These are phyloP conservation scores for Cyanocitta stelleri DNA, from an alignment of 2,113 vertebrate species.

Conservation along the genomic window DNA sequence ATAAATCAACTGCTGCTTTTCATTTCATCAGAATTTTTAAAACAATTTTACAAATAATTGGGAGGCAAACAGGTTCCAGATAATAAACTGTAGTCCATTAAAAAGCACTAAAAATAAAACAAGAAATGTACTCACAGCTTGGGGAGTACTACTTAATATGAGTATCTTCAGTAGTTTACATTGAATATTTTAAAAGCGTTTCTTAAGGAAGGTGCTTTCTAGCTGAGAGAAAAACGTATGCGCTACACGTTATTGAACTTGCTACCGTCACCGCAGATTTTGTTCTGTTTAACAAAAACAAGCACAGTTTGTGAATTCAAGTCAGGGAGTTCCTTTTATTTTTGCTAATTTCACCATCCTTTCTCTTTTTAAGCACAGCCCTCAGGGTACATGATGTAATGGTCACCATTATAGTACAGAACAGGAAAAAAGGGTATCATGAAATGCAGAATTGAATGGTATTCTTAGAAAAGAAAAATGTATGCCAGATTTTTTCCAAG, in stretches of 20 bases:
- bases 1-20: not conserved
- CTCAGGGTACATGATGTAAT: slow-evolving; percentile 75
- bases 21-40: not conserved
- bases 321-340: slow-evolving; percentile 74
- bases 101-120: slow-evolving; percentile 14
- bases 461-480: slow-evolving; percentile 71
- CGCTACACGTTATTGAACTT: slow-evolving; percentile 64
- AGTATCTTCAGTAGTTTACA: slow-evolving; percentile 45
- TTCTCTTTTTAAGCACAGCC: slow-evolving; percentile 71
- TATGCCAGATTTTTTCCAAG: slow-evolving; percentile 59
- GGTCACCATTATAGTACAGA: slow-evolving; percentile 63
- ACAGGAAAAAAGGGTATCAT: slow-evolving; percentile 68
- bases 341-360: slow-evolving; percentile 72
- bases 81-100: not conserved
- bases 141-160: slow-evolving; percentile 47
- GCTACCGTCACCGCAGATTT: slow-evolving; percentile 67
- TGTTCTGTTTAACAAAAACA: slow-evolving; percentile 78
- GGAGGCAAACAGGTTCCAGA: not conserved
- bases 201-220: slow-evolving; percentile 64
- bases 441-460: slow-evolving; percentile 71
- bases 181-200: slow-evolving; percentile 52
- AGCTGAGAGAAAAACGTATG: slow-evolving; percentile 59
- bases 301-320: slow-evolving; percentile 72
- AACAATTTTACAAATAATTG: not conserved
- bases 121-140: slow-evolving; percentile 29